Evolutionary conservation across 2,113 vertebrate species (phyloP).

Genomic region (Malurus alboscapulatus): DNA sequence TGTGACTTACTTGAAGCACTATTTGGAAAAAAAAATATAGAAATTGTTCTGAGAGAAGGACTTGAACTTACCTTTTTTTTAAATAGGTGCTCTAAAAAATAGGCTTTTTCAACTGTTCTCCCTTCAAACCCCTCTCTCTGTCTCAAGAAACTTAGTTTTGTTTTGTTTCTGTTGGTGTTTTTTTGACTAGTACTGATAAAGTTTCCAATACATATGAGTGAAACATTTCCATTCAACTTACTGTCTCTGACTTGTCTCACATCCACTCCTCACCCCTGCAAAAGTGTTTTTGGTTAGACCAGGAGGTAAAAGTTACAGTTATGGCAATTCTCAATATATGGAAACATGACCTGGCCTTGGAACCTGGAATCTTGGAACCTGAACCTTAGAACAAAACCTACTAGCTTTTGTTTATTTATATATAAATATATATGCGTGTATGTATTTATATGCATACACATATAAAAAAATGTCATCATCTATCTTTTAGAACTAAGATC

Average conservation of each 20-base stretch:
- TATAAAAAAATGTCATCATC: neutral
- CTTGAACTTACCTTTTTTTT: neutral
- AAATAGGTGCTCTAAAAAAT: neutral
- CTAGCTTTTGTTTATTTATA: neutral
- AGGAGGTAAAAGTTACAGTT: neutral
- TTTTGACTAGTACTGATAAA: neutral
- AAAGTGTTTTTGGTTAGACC: neutral
- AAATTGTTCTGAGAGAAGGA: neutral
- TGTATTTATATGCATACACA: neutral
- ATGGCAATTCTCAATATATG: neutral
- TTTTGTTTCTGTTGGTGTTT: neutral
- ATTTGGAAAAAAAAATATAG: neutral
- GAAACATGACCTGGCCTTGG: neutral
- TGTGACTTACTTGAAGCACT: neutral
- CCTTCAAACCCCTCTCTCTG: neutral
- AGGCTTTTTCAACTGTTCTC: neutral
- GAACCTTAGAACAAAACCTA: neutral
- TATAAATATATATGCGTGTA: neutral
- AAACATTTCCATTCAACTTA: neutral
- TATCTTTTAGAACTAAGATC: neutral
- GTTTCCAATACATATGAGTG: neutral
- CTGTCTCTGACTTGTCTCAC: neutral
- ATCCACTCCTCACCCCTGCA: accelerated
- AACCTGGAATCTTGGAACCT: neutral
- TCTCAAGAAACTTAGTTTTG: neutral